A percentile compares a stretch with the other conserved stretches of the same genome.
Evolutionary conservation across 2,113 vertebrate species (phyloP).

Genomic region (Plecotus auritus): DNA sequence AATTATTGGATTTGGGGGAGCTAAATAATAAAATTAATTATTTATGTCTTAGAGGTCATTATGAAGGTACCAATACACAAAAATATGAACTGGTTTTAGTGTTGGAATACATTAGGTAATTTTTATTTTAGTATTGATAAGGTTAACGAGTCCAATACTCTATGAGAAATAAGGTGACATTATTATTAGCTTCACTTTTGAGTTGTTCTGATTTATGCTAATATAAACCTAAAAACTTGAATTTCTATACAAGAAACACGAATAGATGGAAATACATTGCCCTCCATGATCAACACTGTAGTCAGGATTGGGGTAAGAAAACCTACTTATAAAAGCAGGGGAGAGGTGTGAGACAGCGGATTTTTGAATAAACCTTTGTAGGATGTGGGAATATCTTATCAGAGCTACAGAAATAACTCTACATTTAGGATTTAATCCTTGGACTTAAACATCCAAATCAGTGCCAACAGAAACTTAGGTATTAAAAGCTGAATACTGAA

Average conservation of each 20-base stretch:
- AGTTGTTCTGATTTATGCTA: not conserved
- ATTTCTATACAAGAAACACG: not conserved
- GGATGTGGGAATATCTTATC: not conserved
- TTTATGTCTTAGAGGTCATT: not conserved
- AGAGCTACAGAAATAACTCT: not conserved
- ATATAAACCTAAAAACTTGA: not conserved
- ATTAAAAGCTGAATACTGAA: not conserved
- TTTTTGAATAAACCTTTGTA: not conserved
- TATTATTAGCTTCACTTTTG: not conserved
- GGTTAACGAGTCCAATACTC: not conserved
- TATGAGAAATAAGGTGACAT: not conserved
- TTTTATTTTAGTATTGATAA: conserved; percentile 5
- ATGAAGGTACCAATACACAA: not conserved
- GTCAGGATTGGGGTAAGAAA: not conserved
- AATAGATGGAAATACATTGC: not conserved
- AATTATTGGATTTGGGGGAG: not conserved
- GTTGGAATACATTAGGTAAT: not conserved
- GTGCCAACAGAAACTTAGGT: not conserved
- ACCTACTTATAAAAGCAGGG: not conserved
- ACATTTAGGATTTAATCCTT: not conserved
- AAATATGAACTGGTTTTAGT: not conserved
- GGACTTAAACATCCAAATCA: not conserved
- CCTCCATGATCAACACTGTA: not conserved
- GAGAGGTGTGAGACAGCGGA: not conserved
- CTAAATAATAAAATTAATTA: conserved; percentile 6